phyloP scores from a whole-genome alignment of 2,113 vertebrate species.

The Mobula birostris region DNA sequence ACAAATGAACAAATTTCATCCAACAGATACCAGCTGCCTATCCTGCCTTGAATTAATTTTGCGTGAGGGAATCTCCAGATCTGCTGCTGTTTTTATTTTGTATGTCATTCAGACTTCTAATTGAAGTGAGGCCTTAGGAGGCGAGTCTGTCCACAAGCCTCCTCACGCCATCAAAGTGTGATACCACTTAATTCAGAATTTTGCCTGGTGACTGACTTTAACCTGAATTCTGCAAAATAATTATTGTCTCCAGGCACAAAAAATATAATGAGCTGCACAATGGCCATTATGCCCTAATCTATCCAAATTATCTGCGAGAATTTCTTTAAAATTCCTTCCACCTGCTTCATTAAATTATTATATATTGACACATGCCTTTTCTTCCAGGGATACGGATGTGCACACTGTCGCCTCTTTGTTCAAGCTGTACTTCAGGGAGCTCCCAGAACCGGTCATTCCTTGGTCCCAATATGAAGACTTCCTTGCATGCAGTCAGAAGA shows the following conservation, averaged over 20 bases:
- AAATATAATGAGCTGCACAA: not conserved
- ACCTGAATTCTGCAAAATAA: not conserved
- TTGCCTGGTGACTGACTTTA: not conserved
- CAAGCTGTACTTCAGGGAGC: conserved; percentile 90
- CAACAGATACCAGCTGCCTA: too few species aligned
- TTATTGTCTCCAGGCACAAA: not conserved
- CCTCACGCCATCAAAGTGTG: too few species aligned
- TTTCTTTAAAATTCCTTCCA: not conserved
- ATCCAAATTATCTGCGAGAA: not conserved
- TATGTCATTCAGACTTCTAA: too few species aligned
- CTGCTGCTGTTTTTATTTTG: too few species aligned
- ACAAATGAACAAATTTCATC: too few species aligned
- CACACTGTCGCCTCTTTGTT: conserved; percentile 95
- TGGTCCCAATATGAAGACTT: conserved; percentile 89
- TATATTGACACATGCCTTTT: not conserved
- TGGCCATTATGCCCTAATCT: not conserved
- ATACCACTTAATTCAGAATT: not conserved
- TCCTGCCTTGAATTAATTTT: not conserved
- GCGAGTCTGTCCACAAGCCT: too few species aligned
- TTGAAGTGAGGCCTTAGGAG: too few species aligned
- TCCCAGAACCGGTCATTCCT: conserved; percentile 83
- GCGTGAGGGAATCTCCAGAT: not conserved
- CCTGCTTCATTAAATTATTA: not conserved
- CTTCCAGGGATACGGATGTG: conserved; percentile 87
- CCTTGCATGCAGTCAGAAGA: conserved; percentile 68